phyloP scores from a whole-genome alignment of 2,113 vertebrate genomes.

The Forbesichthys agassizii region DNA sequence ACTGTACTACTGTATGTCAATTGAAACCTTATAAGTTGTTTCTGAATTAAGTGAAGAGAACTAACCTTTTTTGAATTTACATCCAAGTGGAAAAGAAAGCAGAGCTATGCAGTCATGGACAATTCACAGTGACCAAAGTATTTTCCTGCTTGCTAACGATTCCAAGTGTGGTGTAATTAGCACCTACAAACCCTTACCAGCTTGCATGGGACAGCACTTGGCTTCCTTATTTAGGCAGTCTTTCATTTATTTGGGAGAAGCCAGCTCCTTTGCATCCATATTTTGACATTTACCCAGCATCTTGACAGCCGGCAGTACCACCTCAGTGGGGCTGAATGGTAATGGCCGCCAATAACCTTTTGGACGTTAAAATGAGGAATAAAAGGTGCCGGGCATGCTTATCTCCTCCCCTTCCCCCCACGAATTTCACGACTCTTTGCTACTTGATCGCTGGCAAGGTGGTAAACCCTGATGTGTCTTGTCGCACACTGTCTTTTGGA shows the following conservation, averaged over 20 bases:
- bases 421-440: not conserved
- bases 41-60: too few species aligned
- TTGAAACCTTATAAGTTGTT: too few species aligned
- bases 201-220: conserved; percentile 1
- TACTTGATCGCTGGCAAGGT: conserved; percentile 1
- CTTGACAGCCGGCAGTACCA: conserved; percentile 10
- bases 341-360: conserved; percentile 60
- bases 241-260: conserved; percentile 22
- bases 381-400: conserved; percentile 16
- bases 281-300: conserved; percentile 64
- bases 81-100: too few species aligned
- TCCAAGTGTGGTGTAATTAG: not conserved
- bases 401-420: not conserved
- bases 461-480: conserved; percentile 10
- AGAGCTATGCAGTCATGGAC: not conserved
- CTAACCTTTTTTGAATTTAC: too few species aligned
- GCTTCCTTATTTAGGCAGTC: conserved; percentile 7
- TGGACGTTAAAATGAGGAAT: conserved; percentile 36
- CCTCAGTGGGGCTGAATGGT: conserved; percentile 36
- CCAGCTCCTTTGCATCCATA: conserved; percentile 30
- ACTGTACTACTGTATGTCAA: too few species aligned
- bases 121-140: not conserved
- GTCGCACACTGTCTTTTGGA: not conserved
- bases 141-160: not conserved
- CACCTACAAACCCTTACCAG: not conserved